Base-by-base conservation (phyloP, 2,113 vertebrate genomes). In the Forbesichthys agassizii region DNA sequence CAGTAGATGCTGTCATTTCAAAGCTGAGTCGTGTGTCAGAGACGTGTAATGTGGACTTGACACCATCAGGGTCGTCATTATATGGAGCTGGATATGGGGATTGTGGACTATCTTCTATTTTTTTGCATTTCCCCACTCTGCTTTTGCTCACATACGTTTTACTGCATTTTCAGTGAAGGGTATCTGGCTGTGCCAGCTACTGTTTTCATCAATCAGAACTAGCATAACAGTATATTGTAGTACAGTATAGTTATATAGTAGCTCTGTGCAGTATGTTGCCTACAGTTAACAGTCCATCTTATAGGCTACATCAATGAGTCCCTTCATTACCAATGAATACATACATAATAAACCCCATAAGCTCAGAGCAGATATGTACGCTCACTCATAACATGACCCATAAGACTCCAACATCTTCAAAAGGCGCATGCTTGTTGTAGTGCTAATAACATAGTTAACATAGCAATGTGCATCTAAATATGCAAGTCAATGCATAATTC, bases 361-460 rank as follows among this genome's bases (percentile, higher is more conserved):
- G 78, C 68, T 68, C 64, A 4, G 14, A 73, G 46, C 47, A 11
- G 20, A 42, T 33, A 68, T 56, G 48, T 1, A 7, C 20, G 60
- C 42, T 56, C 16, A 36, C 36, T 48, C 33, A 13, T 53, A 27
- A 14, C n/a, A 16, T 46, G 46, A n/a, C 33, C 13, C 16, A 54
- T 36, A 2, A 10, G 58, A 78, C 68, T 61, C 9, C 68, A 64
- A 66, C 48, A 73, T 72, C 59, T 53, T 61, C 4, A 61, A 52
- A 60, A 66, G 33, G 33, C 51, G 69, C 67, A 83, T 80, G 84
- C 70, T 76, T 69, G 63, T 9, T n/a, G 7, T 66, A 63, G 13
- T 62, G 53, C 68, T 72, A 59, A 27, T 56, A 49, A 65, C 48
- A 52, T 47, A 69, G 49, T 59, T 58, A 1, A 47, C 33, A 12